A percentile compares a stretch with the other conserved stretches of the same genome.
phyloP scores from a whole-genome alignment of 2,888 invertebrate genomes.

The Silvanus unidentatus region DNA sequence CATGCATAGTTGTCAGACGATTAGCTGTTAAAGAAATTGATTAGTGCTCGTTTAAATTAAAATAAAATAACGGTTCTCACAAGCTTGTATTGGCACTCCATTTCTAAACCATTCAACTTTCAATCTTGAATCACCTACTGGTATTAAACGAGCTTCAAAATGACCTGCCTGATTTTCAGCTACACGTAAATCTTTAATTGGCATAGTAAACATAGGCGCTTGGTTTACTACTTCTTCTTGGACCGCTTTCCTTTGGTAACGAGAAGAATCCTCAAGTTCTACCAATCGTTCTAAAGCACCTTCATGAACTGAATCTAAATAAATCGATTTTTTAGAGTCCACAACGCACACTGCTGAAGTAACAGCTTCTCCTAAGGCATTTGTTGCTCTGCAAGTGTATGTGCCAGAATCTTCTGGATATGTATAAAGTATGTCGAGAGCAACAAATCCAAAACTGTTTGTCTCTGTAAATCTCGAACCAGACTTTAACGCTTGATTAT shows the following conservation, averaged over 20 bases:
- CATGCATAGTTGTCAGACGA: constrained; percentile 89
- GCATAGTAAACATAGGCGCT: constrained; percentile 88
- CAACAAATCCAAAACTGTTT: constrained; percentile 96
- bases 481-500: constrained; percentile 82
- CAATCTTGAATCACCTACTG: constrained; percentile 89
- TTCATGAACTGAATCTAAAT: constrained; percentile 83
- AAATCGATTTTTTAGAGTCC: constrained; percentile 77
- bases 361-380: constrained; percentile 86
- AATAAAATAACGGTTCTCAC: too few relatives aligned
- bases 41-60: too few relatives aligned
- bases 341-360: constrained; percentile 83
- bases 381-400: constrained; percentile 90
- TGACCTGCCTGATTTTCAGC: constrained; percentile 90
- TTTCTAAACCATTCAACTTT: constrained; percentile 91
- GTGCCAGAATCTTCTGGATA: constrained; percentile 95
- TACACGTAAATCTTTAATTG: constrained; percentile 77
- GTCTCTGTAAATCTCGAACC: constrained; percentile 94
- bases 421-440: constrained; percentile 91
- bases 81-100: constrained; percentile 84
- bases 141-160: constrained; percentile 89
- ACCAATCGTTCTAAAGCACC: constrained; percentile 74
- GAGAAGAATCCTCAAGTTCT: constrained; percentile 74
- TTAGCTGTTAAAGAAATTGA: too few relatives aligned
- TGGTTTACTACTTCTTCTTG: constrained; percentile 78
- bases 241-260: constrained; percentile 65